Evolutionary conservation across 2,797 vertebrate genomes (phyloP).

Genomic region (Trematomus bernacchii): DNA sequence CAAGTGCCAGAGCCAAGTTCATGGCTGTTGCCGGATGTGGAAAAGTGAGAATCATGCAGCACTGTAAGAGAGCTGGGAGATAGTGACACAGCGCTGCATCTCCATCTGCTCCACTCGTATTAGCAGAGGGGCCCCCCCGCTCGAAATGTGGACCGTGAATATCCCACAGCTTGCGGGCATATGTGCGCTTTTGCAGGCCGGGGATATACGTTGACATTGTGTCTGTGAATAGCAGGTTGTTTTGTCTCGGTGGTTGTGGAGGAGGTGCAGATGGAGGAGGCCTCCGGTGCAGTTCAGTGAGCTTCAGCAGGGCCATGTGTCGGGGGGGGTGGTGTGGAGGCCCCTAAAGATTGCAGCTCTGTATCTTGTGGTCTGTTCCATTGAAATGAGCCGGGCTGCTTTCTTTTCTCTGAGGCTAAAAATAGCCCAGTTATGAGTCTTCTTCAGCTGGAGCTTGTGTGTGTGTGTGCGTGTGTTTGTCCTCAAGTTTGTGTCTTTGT

Average conservation of each 20-base stretch:
- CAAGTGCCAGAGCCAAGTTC: slow-evolving; percentile 51
- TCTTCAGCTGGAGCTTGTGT: slow-evolving; percentile 35
- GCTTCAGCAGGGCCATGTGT: slow-evolving; percentile 43
- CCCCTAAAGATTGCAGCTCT: slow-evolving; percentile 52
- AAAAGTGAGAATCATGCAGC: slow-evolving; percentile 41
- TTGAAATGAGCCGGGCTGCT: slow-evolving; percentile 51
- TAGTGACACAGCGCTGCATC: slow-evolving; percentile 51
- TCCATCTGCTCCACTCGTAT: slow-evolving; percentile 65
- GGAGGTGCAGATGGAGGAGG: slow-evolving; percentile 36
- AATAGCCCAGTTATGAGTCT: slow-evolving; percentile 69
- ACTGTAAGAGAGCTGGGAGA: slow-evolving; percentile 41
- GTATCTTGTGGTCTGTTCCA: slow-evolving; percentile 50
- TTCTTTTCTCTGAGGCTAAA: slow-evolving; percentile 59
- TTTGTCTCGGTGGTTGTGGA: slow-evolving; percentile 16
- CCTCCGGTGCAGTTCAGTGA: slow-evolving; percentile 47
- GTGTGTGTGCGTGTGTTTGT: slow-evolving; percentile 22
- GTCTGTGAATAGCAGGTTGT: slow-evolving; percentile 25
- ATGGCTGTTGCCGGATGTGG: slow-evolving; percentile 48
- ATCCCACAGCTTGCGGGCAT: slow-evolving; percentile 48
- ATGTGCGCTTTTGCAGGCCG: slow-evolving; percentile 24
- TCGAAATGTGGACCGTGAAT: slow-evolving; percentile 32
- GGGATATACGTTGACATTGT: slow-evolving; percentile 24
- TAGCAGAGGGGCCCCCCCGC: slow-evolving; percentile 29
- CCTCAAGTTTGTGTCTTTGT: slow-evolving; percentile 41
- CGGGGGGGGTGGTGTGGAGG: slow-evolving; percentile 26